Percentiles rank a stretch among this genome's conserved stretches.
phyloP scores from a whole-genome alignment of 2,888 invertebrate species.

The Hartigia nigra region DNA sequence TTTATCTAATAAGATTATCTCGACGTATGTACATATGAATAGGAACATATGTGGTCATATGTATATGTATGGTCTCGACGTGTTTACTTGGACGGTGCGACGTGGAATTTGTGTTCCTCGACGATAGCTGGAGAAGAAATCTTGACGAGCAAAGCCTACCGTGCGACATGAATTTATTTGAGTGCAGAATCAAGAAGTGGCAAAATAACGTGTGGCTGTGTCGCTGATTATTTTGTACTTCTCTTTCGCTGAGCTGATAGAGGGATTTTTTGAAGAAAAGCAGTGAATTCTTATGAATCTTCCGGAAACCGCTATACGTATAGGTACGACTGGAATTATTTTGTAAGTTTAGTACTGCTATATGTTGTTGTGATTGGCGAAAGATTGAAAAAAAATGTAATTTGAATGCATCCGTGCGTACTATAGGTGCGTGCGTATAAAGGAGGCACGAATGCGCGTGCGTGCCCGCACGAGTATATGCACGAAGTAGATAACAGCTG shows the following conservation, averaged over 20 bases:
- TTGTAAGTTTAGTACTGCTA: background rate
- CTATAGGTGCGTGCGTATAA: background rate
- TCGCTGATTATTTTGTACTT: background rate
- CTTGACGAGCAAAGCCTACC: background rate
- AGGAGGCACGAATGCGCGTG: background rate
- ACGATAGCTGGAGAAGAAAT: background rate
- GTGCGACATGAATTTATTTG: background rate
- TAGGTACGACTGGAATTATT: background rate
- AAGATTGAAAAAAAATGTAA: background rate
- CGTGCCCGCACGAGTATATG: background rate
- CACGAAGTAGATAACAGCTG: conserved; percentile 11
- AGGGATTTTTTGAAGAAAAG: background rate
- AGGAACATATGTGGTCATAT: background rate
- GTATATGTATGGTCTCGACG: background rate
- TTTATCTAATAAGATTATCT: background rate
- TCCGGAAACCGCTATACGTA: background rate
- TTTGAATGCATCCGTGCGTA: background rate
- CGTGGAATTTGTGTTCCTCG: background rate
- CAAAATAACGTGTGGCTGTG: background rate
- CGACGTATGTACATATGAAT: background rate
- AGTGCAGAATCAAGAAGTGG: background rate
- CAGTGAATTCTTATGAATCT: background rate
- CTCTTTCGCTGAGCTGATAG: background rate
- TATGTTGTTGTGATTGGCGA: background rate
- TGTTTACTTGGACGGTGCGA: background rate